Evolutionary conservation across 2,888 invertebrate species (phyloP).

Genomic region (Pyrochroa serraticornis): DNA sequence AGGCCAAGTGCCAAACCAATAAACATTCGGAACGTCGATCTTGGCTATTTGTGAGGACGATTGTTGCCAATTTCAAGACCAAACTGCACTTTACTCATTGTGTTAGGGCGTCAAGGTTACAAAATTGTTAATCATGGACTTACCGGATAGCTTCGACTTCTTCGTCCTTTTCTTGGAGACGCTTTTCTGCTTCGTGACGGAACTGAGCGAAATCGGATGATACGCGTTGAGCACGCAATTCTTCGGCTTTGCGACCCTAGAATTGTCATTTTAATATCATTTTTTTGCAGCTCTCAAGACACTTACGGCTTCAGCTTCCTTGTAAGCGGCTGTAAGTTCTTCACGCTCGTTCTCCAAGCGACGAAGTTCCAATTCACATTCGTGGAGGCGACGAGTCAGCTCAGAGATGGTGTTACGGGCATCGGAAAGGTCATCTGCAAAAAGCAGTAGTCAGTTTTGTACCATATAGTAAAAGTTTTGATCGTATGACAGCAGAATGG

Average conservation of each 20-base stretch:
- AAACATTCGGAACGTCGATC: constrained; percentile 11
- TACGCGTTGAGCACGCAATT: constrained; percentile 92
- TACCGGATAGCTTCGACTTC: constrained; percentile 97
- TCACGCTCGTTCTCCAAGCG: constrained; percentile 99
- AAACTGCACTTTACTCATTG: constrained; percentile 17
- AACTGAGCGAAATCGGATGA: constrained; percentile 91
- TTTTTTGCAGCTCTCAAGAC: background rate
- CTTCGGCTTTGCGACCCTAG: constrained; percentile 95
- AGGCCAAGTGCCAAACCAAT: constrained; percentile 46
- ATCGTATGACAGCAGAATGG: too few relatives aligned
- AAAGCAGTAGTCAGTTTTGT: background rate
- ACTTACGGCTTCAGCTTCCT: constrained; percentile 97
- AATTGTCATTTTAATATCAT: constrained; percentile 26
- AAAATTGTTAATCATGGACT: constrained; percentile 55
- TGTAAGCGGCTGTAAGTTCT: constrained; percentile 96
- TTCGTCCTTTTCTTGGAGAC: constrained; percentile 97
- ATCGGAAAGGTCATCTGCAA: constrained; percentile 92
- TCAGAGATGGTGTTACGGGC: constrained; percentile 93
- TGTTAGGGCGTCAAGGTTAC: constrained; percentile 19
- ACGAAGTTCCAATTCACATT: constrained; percentile 95
- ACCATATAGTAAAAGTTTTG: too few relatives aligned
- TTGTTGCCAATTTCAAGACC: constrained; percentile 15
- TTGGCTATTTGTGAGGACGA: constrained; percentile 12
- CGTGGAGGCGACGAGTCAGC: constrained; percentile 95
- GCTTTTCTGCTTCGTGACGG: constrained; percentile 96